Base-by-base conservation (phyloP, 2,888 invertebrate species). In the Heliconius ethilla region DNA sequence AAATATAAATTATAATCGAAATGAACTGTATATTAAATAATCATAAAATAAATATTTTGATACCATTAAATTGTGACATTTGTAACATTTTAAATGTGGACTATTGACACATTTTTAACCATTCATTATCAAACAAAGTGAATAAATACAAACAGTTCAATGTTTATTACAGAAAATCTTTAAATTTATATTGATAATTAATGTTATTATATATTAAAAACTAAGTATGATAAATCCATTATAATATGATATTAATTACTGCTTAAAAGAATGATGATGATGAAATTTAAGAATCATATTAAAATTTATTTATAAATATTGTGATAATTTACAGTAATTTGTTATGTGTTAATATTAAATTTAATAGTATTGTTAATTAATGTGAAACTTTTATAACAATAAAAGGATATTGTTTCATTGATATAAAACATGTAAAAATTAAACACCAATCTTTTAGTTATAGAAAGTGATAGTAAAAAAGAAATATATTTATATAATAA, bases 111-210 rank as follows among this genome's bases (percentile, higher is more conserved):
- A 66, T 65, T 40, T 63, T 62, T 72, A 59, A n/a, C 33, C 51
- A 33, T 6, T 72, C n/a, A 59, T 72, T 72, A 72, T n/a, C n/a
- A 25, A 72, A 55, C n/a, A 59, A 70, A 70, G 33, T 72, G 55
- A 37, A 33, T 72, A 69, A 25, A 69, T 33, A 59, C 33, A 72
- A 72, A 59, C 59, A 72, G 33, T 72, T 59, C 55, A 59, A 59
- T 59, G 11, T 9, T 45, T n/a, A 25, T 62, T 62, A 62, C 25
- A 62, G 25, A 40, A 67, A 66, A 67, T 37, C 37, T 37, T 40
- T 67, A 1, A 66, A 66, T 18, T 33, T n/a, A 29, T 65, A 18
- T 29, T 18, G 15, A 27, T 27, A 63, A 13, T 63, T 27, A 63
- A 25, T 59, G 22, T n/a, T n/a, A n/a, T 59, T 59, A 22, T n/a